Evolutionary conservation across 2,888 invertebrate genomes (phyloP).

Genomic region (Fragum whitleyi): DNA sequence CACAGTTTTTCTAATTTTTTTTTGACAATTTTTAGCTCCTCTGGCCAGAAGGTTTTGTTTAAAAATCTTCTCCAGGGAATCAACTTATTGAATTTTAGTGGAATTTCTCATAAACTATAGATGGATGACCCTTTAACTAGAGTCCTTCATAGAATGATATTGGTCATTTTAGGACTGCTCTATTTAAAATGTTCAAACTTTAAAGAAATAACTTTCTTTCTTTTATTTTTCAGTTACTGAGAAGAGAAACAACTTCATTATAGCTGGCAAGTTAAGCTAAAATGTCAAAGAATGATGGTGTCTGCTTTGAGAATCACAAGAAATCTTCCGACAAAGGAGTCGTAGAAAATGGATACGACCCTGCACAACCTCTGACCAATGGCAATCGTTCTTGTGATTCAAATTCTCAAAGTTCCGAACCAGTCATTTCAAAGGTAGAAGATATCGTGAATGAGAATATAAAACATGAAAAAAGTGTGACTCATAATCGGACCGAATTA

Average conservation of each 20-base stretch:
- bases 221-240: not conserved
- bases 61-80: too few species aligned
- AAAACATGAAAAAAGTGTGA: conserved; percentile 10
- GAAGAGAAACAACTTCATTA: not conserved
- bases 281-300: conserved; percentile 21
- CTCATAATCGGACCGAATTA: not conserved
- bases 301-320: conserved; percentile 22
- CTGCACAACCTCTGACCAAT: conserved; percentile 21
- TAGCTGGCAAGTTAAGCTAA: not conserved
- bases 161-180: too few species aligned
- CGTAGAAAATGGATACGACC: conserved; percentile 31
- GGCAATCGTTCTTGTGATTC: conserved; percentile 15
- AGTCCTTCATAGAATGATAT: too few species aligned
- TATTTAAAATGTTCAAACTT: too few species aligned
- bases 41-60: too few species aligned
- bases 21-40: too few species aligned
- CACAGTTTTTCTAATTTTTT: too few species aligned
- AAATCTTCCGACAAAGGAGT: conserved; percentile 7
- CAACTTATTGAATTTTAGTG: too few species aligned
- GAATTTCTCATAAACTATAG: too few species aligned
- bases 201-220: too few species aligned
- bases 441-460: not conserved
- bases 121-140: too few species aligned
- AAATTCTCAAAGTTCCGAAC: conserved; percentile 10
- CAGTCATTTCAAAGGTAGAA: conserved; percentile 1